Base-by-base conservation (phyloP, 2,797 vertebrate species). In the Carcharodon carcharias region DNA sequence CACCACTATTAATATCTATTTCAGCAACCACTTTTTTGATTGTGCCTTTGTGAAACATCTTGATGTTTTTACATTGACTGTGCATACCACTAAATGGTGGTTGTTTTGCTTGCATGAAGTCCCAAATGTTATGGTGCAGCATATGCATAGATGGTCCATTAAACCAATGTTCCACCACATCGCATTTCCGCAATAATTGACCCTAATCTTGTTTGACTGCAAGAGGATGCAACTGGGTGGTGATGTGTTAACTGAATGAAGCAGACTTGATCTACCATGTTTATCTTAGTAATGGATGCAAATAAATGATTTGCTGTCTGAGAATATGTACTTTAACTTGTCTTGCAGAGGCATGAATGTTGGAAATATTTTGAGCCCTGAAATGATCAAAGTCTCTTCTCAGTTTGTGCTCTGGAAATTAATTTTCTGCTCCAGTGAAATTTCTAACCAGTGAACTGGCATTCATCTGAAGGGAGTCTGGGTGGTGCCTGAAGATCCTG, bases 371-470 rank as follows among this genome's bases (percentile, higher is more conserved):
- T 91, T 40, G 56, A 91, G 31, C 56, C 88, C 56, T 18, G 28
- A 91, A 89, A 89, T 91, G 28, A 91, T 91, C 31, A 6, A 88
- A 91, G 88, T 61, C 54, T 91, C 56, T 91, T 61, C 56, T 61
- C 56, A 91, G 35, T 91, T 88, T 91, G 56, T 28, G 35, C 56
- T 31, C 50, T 56, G 56, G 54, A 61, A 91, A 91, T 91, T 58
- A 91, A 61, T 91, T 58, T 91, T 91, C 88, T 91, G 88, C 88
- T 91, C 56, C 88, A 91, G 88, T 91, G 56, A 61, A 91, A 58
- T 58, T 28, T 16, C 35, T 61, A 35, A 35, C 58, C 88, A 61
- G 88, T 31, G 16, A 28, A 91, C 56, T 14, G 58, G 88, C 88
- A 35, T 35, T 4, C 18, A 28, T 61, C 88, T 61, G 58, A 91